Evolutionary conservation across 2,113 vertebrate species (phyloP).

Genomic region (Gasterosteus nipponicus): DNA sequence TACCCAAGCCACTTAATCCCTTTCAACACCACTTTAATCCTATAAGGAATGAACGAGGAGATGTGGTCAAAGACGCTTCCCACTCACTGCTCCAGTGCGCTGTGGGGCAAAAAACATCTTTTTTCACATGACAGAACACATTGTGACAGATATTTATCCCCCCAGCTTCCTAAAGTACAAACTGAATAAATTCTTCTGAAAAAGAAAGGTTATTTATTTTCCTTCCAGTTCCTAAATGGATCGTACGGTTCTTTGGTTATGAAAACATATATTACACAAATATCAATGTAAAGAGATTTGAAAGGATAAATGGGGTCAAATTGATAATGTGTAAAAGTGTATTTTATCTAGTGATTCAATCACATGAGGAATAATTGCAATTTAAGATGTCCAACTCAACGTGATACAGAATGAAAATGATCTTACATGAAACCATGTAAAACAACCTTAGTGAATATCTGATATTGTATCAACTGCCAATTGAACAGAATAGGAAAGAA

Average conservation of each 20-base stretch:
- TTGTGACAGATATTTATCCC: constrained; percentile 50
- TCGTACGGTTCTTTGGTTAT: neutral
- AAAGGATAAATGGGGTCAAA: neutral
- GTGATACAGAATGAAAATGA: neutral
- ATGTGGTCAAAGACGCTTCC: constrained; percentile 42
- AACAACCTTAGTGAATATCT: neutral
- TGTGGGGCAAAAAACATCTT: constrained; percentile 29
- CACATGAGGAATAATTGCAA: neutral
- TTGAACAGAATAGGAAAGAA: neutral
- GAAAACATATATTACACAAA: neutral
- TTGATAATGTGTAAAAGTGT: neutral
- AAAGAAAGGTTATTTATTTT: neutral
- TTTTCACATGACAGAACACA: constrained; percentile 43
- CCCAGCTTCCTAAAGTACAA: constrained; percentile 1
- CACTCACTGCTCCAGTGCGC: constrained; percentile 17
- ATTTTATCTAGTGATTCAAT: neutral
- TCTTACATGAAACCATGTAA: neutral
- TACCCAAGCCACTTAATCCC: constrained; percentile 34
- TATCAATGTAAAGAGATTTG: neutral
- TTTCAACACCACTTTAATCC: constrained; percentile 15
- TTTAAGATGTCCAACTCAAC: neutral
- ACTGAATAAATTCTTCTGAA: neutral
- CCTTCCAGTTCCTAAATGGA: neutral
- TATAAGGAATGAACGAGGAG: constrained; percentile 12
- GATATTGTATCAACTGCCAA: neutral